A percentile compares a stretch with the other conserved stretches of the same genome.
These are phyloP conservation scores for Garra rufa DNA, from an alignment of 2,113 vertebrate genomes.

Conservation along the genomic window DNA sequence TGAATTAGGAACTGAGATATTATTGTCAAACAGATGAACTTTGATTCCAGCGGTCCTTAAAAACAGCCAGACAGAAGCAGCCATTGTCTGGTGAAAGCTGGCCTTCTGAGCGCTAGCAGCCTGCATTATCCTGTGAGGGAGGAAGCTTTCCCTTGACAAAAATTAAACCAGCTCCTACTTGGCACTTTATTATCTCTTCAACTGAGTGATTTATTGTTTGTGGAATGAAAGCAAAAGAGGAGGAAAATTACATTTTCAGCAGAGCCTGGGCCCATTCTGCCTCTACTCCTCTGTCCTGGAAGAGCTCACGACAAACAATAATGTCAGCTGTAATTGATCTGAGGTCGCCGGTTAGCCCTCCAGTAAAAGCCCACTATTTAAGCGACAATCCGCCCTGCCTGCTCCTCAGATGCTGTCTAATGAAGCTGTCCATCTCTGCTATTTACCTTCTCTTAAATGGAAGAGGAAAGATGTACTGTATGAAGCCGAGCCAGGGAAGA, in stretches of 20 bases:
- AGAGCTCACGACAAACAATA: conserved; percentile 79
- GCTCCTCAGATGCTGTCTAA: conserved; percentile 81
- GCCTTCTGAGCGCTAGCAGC: conserved; percentile 39
- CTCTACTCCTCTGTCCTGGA: conserved; percentile 72
- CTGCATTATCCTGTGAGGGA: conserved; percentile 69
- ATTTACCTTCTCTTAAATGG: conserved; percentile 85
- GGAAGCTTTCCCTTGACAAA: conserved; percentile 83
- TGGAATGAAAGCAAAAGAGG: conserved; percentile 79
- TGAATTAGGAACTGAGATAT: neutral
- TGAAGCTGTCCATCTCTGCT: conserved; percentile 83
- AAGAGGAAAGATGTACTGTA: conserved; percentile 82
- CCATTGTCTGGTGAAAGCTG: conserved; percentile 22
- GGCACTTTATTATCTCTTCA: conserved; percentile 88
- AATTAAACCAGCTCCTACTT: conserved; percentile 85
- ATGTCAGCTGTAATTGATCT: conserved; percentile 84
- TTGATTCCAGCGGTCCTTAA: neutral
- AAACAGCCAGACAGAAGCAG: conserved; percentile 20
- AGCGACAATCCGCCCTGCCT: conserved; percentile 80
- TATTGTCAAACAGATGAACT: conserved; percentile 9
- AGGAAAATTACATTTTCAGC: conserved; percentile 85
- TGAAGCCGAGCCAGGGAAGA: conserved; percentile 77
- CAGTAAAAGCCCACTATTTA: conserved; percentile 83
- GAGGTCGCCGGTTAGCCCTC: conserved; percentile 78
- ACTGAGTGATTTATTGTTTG: conserved; percentile 89
- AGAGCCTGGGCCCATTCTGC: conserved; percentile 72